Base-by-base conservation (phyloP, 2,888 invertebrate genomes). In the Griposia aprilina region DNA sequence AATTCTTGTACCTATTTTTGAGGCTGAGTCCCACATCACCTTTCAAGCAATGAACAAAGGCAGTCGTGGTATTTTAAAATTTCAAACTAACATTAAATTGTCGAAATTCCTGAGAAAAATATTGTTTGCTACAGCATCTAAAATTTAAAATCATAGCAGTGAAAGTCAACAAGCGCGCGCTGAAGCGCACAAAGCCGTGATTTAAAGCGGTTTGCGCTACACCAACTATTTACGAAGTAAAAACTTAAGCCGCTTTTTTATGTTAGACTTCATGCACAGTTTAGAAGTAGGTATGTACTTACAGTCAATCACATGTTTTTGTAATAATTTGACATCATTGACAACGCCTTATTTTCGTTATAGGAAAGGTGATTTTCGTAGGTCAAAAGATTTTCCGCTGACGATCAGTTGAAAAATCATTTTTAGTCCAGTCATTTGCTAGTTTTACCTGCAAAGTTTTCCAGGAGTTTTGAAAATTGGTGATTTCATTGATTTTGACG, bases 161-260 rank as follows among this genome's bases (percentile, higher is more conserved):
- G 55, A 57, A 50, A 73, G 69, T 75, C 60, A 66, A 62, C 79
- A 73, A 73, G 57, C 30, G 15, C 13, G 59, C 30, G 59, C 74
- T 69, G 30, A 57, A 76, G 59, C 57, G 73, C 73, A 76, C 62
- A 76, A 73, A 83, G 57, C 15, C 41, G 81, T 76, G 62, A 84
- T 80, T 76, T 83, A 76, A 80, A 80, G 69, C 81, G 73, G 73
- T 76, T 76, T 60, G 50, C 65, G 69, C 55, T 67, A 73, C 76
- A 85, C 63, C 36, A 67, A 63, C 76, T 85, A 74, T 74, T 74
- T 80, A 41, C 41, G 30, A 68, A 84, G 63, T 80, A 72, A 84
- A 78, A 74, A 65, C 55, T 60, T 65, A 60, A 80, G 68, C 50
- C 36, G 74, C 68, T 84, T 80, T 72, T 72, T 68, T 84, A 63